These are phyloP conservation scores for Gryon sp. DNA, from an alignment of 1,140 invertebrate genomes.

Conservation along the genomic window DNA sequence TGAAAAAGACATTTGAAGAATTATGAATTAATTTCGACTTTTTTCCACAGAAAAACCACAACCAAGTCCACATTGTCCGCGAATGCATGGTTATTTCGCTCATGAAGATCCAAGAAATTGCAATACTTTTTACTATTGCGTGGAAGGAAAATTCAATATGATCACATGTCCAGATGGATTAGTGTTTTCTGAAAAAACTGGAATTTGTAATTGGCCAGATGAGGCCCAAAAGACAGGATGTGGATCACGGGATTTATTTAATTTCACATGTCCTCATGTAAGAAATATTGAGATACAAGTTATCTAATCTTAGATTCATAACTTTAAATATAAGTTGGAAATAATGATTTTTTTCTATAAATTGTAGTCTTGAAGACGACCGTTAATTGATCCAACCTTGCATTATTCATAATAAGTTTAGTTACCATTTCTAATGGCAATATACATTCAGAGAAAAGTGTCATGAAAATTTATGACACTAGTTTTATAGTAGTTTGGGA, in stretches of 20 bases:
- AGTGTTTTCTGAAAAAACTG: constrained; percentile 92
- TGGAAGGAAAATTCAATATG: constrained; percentile 93
- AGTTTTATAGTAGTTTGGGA: too few species aligned
- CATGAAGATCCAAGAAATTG: constrained; percentile 90
- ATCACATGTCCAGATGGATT: constrained; percentile 92
- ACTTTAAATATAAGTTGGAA: too few species aligned
- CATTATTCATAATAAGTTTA: too few species aligned
- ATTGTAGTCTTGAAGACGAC: too few species aligned
- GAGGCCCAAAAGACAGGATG: constrained; percentile 92
- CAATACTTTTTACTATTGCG: constrained; percentile 94
- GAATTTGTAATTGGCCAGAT: constrained; percentile 95
- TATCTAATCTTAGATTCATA: too few species aligned
- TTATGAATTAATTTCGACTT: constrained; percentile 4
- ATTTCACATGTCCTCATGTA: constrained; percentile 88
- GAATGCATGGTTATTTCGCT: constrained; percentile 93
- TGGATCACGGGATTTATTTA: constrained; percentile 90
- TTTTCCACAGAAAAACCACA: constrained; percentile 85
- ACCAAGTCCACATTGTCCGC: constrained; percentile 86
- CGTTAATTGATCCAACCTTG: too few species aligned
- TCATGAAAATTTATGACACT: too few species aligned
- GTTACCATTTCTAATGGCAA: too few species aligned
- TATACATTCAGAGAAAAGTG: too few species aligned
- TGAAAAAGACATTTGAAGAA: too few species aligned
- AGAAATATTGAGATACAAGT: too few species aligned
- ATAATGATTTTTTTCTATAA: too few species aligned